Percentiles rank a stretch among this genome's conserved stretches.
These are phyloP conservation scores for Diplodus sargus DNA, from an alignment of 2,797 vertebrate genomes.

Conservation along the genomic window DNA sequence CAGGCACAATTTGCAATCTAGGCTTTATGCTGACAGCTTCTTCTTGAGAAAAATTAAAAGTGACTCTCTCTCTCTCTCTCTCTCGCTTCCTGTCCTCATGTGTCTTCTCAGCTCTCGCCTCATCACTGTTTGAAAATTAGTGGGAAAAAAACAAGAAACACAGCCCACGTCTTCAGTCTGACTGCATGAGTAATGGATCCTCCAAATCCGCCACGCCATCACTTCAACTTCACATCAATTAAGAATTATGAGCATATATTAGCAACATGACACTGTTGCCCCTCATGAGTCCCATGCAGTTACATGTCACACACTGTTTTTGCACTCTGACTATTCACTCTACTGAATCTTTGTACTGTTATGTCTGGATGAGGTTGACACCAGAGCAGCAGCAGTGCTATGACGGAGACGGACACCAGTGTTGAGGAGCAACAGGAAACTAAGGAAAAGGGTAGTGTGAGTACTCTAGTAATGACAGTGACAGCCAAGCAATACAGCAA, in stretches of 20 bases:
- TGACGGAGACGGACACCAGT: no score
- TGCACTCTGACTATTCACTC: neutral
- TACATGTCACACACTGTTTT: neutral
- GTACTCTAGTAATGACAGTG: no score
- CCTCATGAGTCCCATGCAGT: constrained; percentile 27
- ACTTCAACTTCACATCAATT: constrained; percentile 26
- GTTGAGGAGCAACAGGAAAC: no score
- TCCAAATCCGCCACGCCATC: constrained; percentile 20
- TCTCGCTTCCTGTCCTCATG: neutral
- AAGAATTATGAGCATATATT: constrained; percentile 5
- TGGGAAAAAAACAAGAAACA: neutral
- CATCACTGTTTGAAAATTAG: neutral
- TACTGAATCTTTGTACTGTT: neutral
- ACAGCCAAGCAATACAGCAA: no score
- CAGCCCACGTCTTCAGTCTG: constrained; percentile 24
- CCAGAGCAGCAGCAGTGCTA: no score
- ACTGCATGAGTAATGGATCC: constrained; percentile 35
- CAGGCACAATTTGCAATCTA: constrained; percentile 17
- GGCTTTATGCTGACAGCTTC: constrained; percentile 48
- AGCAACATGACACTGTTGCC: constrained; percentile 7
- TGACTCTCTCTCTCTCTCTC: neutral
- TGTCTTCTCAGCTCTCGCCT: constrained; percentile 2
- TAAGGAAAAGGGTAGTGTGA: no score
- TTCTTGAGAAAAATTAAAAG: constrained; percentile 40
- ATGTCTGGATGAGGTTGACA: neutral